Evolutionary conservation across 2,113 vertebrate species (phyloP), one percentile per base, ranked within the genome.

Genomic region (Corythoichthys haematopterus): DNA sequence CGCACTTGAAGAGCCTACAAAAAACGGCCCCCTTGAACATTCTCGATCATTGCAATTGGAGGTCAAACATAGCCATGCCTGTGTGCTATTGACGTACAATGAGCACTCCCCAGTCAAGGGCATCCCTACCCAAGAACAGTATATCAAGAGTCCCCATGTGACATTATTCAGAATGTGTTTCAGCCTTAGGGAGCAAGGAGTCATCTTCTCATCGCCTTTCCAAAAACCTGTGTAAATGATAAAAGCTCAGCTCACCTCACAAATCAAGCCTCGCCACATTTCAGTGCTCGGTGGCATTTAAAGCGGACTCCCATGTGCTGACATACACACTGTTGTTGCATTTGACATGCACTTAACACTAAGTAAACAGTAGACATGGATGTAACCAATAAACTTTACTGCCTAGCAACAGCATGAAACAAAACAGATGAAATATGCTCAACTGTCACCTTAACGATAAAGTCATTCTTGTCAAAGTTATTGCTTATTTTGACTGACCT

Each of bases 131-230:
- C 46, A 35, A 5, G 61, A 28, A 68, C 64, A 61, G 40, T 45
- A 68, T 2, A 57, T 77, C 62, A 69, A 6, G 33, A 58, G 48
- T 14, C 68, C 69, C 51, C 62, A 13, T 48, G 61, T 65, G 70
- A 64, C 66, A 63, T 65, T 50, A 14, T 74, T 74, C 38, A 58
- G 14, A 64, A 50, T 35, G 12, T 65, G 10, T 60, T 28, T 8
- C 51, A 37, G 35, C 35, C 14, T 15, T 51, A 5, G 14, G 36
- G n/a, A 65, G 64, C 2, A 6, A 56, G 56, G 1, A 7, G 57
- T 62, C 60, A 46, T 40, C 60, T 46, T 46, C 43, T 2, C 16
- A 13, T 12, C 14, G 35, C 35, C 36, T 59, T 36, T 59, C 12
- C 36, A 6, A 37, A 15, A n/a, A 37, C 28, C 36, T 5, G 36